Evolutionary conservation across 2,888 invertebrate genomes (phyloP).

Genomic region (Drosophila suboccidentalis): DNA sequence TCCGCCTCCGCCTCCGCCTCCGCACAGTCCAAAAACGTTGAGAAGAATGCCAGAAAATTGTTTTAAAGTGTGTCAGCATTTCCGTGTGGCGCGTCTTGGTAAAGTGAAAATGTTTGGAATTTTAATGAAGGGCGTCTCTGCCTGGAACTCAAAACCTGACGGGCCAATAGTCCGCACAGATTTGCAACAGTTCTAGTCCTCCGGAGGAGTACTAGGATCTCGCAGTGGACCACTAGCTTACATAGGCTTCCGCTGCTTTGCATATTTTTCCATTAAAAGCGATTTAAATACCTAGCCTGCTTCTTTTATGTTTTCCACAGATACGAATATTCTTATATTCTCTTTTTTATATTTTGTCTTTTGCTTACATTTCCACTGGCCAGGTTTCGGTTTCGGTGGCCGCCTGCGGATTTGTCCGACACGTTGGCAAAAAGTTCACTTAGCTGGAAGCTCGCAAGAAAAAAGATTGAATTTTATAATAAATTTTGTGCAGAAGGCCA

Average conservation of each 20-base stretch:
- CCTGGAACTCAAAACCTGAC: conserved; percentile 32
- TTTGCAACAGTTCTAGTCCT: conserved; percentile 50
- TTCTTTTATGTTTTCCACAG: conserved; percentile 48
- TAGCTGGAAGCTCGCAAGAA: conserved; percentile 14
- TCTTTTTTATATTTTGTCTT: conserved; percentile 26
- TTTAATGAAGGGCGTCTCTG: conserved; percentile 69
- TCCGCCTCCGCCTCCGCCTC: neutral
- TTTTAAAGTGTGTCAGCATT: conserved; percentile 82
- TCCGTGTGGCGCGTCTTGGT: conserved; percentile 54
- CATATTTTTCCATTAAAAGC: conserved; percentile 80
- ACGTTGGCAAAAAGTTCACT: conserved; percentile 64
- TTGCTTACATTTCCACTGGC: conserved; percentile 32
- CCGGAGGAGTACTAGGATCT: conserved; percentile 23
- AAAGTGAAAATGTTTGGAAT: conserved; percentile 78
- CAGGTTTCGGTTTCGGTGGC: conserved; percentile 28
- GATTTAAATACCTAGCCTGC: conserved; percentile 73
- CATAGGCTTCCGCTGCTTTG: conserved; percentile 67
- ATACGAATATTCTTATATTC: conserved; percentile 6
- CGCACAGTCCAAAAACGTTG: conserved; percentile 12
- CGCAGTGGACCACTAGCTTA: conserved; percentile 54
- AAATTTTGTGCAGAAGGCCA: conserved; percentile 63
- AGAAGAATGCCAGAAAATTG: conserved; percentile 69
- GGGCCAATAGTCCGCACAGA: conserved; percentile 68
- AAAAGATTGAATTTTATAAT: conserved; percentile 77
- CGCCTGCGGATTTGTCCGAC: conserved; percentile 54